Conservation (phyloP, 2,888 invertebrate species). For the Syrphus vitripennis region DNA sequence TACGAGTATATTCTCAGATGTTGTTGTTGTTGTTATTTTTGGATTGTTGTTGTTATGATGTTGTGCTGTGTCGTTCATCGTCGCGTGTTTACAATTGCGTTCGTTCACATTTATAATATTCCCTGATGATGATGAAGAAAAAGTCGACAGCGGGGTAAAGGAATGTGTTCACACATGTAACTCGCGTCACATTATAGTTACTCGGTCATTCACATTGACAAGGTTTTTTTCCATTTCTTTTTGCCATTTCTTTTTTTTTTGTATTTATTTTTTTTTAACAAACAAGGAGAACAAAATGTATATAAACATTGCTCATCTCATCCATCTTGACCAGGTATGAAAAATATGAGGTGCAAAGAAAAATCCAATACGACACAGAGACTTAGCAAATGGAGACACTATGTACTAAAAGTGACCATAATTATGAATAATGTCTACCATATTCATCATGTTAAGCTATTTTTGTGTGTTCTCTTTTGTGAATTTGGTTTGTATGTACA, state of each 20-base stretch:
- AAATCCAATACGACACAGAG: constrained; percentile 11
- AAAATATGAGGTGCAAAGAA: constrained; percentile 28
- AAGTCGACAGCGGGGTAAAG: not conserved
- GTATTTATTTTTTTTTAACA: not conserved
- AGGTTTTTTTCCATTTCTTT: constrained; percentile 33
- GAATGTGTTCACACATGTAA: constrained; percentile 57
- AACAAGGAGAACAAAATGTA: constrained; percentile 25
- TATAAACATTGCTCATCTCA: constrained; percentile 34
- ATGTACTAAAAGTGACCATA: constrained; percentile 49
- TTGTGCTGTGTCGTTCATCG: constrained; percentile 40
- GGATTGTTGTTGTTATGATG: constrained; percentile 18
- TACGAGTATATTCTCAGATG: not conserved
- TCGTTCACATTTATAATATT: constrained; percentile 57
- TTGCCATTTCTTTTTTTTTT: not conserved
- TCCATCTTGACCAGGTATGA: constrained; percentile 58
- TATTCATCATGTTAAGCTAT: constrained; percentile 24
- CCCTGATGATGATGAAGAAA: not conserved
- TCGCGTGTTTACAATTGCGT: constrained; percentile 71
- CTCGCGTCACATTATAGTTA: constrained; percentile 63
- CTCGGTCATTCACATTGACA: constrained; percentile 67
- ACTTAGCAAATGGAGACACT: constrained; percentile 21
- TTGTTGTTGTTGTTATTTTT: constrained; percentile 11
- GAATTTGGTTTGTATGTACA: not conserved
- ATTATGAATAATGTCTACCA: constrained; percentile 51
- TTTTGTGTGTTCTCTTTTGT: not conserved